Percentiles rank a stretch among this genome's conserved stretches.
Evolutionary conservation across 2,797 vertebrate genomes (phyloP).

Genomic region (Rhinoraja longicauda): DNA sequence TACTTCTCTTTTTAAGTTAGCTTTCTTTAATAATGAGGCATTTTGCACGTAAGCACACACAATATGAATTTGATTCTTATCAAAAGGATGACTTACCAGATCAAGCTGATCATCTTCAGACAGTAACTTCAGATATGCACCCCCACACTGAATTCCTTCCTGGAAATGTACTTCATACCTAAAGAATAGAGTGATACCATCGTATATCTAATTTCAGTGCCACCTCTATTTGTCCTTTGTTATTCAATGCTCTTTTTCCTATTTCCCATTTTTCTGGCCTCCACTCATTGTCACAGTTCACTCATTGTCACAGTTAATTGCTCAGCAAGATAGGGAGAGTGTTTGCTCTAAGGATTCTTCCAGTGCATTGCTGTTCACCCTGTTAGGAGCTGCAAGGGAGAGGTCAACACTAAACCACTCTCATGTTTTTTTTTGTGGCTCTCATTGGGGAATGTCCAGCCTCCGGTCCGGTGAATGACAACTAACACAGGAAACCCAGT

Average conservation of each 20-base stretch:
- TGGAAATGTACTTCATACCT: slow-evolving; percentile 53
- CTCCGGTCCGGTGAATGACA: not conserved
- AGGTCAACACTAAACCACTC: not conserved
- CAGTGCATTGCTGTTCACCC: not conserved
- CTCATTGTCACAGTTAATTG: not conserved
- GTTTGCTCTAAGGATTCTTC: not conserved
- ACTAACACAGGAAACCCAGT: not conserved
- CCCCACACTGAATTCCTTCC: slow-evolving; percentile 49
- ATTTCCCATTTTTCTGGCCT: not conserved
- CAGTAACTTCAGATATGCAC: slow-evolving; percentile 53
- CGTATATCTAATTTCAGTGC: not conserved
- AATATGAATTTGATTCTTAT: not conserved
- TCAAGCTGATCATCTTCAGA: slow-evolving; percentile 45
- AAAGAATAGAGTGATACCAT: not conserved
- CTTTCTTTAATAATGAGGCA: no score
- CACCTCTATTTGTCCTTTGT: not conserved
- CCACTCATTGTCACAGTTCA: not conserved
- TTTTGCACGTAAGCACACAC: no score
- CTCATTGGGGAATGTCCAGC: not conserved
- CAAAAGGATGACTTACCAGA: slow-evolving; percentile 44
- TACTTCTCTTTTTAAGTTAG: no score
- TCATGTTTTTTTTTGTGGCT: no score
- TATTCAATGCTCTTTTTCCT: not conserved
- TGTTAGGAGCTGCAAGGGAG: not conserved
- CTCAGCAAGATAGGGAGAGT: not conserved